Conservation (phyloP, 2,888 invertebrate species). For the Ennomos quercinarius region DNA sequence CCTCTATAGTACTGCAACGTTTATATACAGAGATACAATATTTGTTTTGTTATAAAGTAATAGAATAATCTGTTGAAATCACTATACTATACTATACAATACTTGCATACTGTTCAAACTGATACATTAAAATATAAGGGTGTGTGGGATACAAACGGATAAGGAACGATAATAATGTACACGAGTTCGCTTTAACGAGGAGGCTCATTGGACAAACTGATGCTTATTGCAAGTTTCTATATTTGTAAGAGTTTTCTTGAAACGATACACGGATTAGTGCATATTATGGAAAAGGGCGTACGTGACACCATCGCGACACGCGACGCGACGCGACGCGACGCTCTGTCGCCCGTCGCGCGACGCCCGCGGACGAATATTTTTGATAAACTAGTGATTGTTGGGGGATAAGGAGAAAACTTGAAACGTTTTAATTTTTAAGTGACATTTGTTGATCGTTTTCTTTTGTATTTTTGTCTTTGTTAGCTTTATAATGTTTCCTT, state of each 20-base stretch:
- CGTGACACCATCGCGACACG: slow-evolving; percentile 13
- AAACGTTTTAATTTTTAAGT: slow-evolving; percentile 82
- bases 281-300: slow-evolving; percentile 45
- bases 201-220: slow-evolving; percentile 70
- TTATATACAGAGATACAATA: slow-evolving; percentile 63
- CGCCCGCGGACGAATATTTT: slow-evolving; percentile 64
- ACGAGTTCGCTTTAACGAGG: slow-evolving; percentile 69
- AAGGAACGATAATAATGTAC: slow-evolving; percentile 60
- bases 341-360: slow-evolving; percentile 8
- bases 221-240: slow-evolving; percentile 60
- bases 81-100: slow-evolving; percentile 49
- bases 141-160: slow-evolving; percentile 69
- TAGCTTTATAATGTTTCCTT: slow-evolving; percentile 81
- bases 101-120: slow-evolving; percentile 33
- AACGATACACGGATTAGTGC: slow-evolving; percentile 61
- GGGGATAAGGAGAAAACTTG: slow-evolving; percentile 74
- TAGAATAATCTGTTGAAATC: slow-evolving; percentile 78
- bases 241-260: slow-evolving; percentile 61
- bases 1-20: slow-evolving; percentile 59
- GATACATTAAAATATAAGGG: slow-evolving; percentile 61
- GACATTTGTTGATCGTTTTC: slow-evolving; percentile 83
- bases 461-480: slow-evolving; percentile 82
- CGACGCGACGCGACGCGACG: slow-evolving; percentile 22
- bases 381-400: slow-evolving; percentile 81
- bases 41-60: slow-evolving; percentile 79